phyloP scores from a whole-genome alignment of 2,888 invertebrate species.

The Hetaerina titia region DNA sequence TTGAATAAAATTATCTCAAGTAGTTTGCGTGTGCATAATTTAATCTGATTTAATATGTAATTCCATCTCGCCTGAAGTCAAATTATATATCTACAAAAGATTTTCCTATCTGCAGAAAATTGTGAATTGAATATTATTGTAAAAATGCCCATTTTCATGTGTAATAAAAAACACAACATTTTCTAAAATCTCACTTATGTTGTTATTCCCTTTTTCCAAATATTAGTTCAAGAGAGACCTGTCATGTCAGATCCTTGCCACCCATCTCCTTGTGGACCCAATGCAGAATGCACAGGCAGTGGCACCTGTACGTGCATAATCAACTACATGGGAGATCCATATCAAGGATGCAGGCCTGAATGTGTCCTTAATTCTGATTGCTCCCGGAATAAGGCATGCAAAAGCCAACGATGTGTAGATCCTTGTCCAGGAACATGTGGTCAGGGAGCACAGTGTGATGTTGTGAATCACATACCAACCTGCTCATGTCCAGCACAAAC shows the following conservation, averaged over 20 bases:
- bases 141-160: background rate
- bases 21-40: no score
- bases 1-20: no score
- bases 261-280: conserved; percentile 73
- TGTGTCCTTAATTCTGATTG: conserved; percentile 88
- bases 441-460: conserved; percentile 79
- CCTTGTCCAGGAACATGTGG: conserved; percentile 82
- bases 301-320: conserved; percentile 74
- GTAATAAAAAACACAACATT: background rate
- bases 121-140: background rate
- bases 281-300: conserved; percentile 72
- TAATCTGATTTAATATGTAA: no score
- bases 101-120: no score
- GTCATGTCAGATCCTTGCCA: conserved; percentile 60
- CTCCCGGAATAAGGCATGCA: conserved; percentile 84
- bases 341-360: conserved; percentile 87
- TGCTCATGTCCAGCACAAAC: conserved; percentile 84
- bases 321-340: conserved; percentile 73
- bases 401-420: conserved; percentile 86
- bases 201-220: background rate
- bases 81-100: no score
- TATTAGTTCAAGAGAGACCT: conserved; percentile 53
- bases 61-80: no score
- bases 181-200: no score
- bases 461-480: conserved; percentile 75